These are phyloP conservation scores for Synergus gifuensis DNA, from an alignment of 2,888 invertebrate species.

Conservation along the genomic window DNA sequence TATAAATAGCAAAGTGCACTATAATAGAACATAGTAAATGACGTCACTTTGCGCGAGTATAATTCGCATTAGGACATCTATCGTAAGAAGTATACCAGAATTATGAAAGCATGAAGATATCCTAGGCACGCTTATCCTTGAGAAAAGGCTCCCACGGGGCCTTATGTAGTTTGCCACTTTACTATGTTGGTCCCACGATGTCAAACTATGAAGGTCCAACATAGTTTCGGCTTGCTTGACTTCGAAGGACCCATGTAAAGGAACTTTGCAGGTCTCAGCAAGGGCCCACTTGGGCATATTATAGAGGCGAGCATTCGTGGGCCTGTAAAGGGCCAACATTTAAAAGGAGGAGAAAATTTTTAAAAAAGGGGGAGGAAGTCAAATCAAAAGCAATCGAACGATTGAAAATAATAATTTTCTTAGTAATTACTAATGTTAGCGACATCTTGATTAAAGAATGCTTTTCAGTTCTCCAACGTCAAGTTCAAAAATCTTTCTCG, in stretches of 20 bases:
- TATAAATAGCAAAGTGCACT: conserved; percentile 30
- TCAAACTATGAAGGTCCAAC: not conserved
- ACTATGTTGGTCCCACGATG: not conserved
- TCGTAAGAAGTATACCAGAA: not conserved
- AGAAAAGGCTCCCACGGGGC: not conserved
- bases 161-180: not conserved
- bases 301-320: too few species aligned
- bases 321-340: too few species aligned
- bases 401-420: not conserved
- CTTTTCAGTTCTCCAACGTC: not conserved
- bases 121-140: not conserved
- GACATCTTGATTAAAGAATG: not conserved
- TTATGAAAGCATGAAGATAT: not conserved
- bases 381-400: not conserved
- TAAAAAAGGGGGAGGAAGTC: not conserved
- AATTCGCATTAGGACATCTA: conserved; percentile 49
- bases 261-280: not conserved
- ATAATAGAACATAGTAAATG: conserved; percentile 33
- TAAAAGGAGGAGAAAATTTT: not conserved
- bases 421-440: not conserved
- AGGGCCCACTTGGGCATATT: too few species aligned
- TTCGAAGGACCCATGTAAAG: not conserved
- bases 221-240: too few species aligned
- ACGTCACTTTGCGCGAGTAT: conserved; percentile 49
- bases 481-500: not conserved